A percentile compares a stretch with the other conserved stretches of the same genome.
Conservation (phyloP, 2,797 vertebrate species). For the Phataginus tricuspis region DNA sequence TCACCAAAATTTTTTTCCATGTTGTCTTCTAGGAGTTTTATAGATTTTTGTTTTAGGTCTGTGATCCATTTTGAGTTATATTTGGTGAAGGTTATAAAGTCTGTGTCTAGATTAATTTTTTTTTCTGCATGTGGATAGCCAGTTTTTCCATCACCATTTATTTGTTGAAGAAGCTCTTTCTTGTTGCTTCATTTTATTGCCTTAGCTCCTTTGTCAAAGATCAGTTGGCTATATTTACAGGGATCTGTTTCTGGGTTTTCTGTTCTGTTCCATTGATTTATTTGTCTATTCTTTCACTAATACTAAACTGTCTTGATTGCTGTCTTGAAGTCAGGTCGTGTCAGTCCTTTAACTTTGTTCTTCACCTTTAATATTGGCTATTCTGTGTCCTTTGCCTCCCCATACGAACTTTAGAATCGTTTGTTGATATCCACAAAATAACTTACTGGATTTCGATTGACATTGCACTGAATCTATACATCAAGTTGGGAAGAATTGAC, state of each 20-base stretch:
- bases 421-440: background rate
- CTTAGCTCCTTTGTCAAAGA: no score
- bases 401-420: background rate
- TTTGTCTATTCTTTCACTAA: no score
- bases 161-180: no score
- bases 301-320: no score
- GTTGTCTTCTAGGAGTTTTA: background rate
- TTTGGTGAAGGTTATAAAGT: background rate
- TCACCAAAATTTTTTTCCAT: background rate
- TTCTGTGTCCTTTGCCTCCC: background rate
- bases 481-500: background rate
- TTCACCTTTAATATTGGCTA: background rate
- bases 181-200: background rate
- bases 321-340: background rate
- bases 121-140: background rate
- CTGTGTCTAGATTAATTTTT: background rate
- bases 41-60: background rate
- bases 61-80: background rate
- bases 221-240: no score
- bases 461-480: background rate
- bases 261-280: no score
- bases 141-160: background rate
- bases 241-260: no score
- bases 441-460: background rate
- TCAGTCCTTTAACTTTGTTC: background rate